Evolutionary conservation across 2,797 vertebrate species (phyloP).

Genomic region (Microctenopoma stevenorrisi): DNA sequence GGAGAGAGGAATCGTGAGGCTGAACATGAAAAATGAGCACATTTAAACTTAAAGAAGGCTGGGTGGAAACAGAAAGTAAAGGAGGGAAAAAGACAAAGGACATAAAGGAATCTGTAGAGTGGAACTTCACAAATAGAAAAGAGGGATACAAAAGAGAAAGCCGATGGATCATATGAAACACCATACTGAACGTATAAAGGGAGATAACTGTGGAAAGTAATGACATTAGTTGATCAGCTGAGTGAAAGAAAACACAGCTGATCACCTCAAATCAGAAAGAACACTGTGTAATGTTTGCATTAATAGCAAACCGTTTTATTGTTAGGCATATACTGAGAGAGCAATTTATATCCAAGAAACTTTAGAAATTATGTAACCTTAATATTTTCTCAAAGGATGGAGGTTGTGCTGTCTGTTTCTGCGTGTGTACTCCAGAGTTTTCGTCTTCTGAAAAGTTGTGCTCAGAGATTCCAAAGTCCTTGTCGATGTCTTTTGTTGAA

Average conservation of each 20-base stretch:
- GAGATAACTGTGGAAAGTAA: neutral
- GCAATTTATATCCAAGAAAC: conserved; percentile 5
- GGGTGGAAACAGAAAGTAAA: neutral
- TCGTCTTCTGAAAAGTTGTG: conserved; percentile 30
- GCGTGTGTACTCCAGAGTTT: conserved; percentile 25
- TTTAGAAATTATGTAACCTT: conserved; percentile 3
- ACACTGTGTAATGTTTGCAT: conserved; percentile 9
- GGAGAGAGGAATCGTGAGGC: too few relatives aligned
- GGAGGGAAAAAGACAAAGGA: neutral
- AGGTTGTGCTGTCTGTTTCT: neutral
- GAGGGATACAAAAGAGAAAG: neutral
- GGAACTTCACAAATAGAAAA: neutral
- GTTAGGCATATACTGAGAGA: neutral
- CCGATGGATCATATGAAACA: neutral
- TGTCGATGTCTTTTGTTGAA: conserved; percentile 47
- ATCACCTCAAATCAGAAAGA: conserved; percentile 41
- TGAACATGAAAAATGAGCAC: conserved; percentile 3
- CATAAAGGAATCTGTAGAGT: neutral
- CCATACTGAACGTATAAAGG: too few relatives aligned
- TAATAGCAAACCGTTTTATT: too few relatives aligned
- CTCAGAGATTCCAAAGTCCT: conserved; percentile 40
- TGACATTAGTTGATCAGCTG: neutral
- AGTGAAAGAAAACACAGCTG: conserved; percentile 8
- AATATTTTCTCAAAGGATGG: conserved; percentile 1
- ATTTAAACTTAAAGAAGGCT: neutral